phyloP scores from a whole-genome alignment of 2,113 vertebrate genomes.

The Grus americana region DNA sequence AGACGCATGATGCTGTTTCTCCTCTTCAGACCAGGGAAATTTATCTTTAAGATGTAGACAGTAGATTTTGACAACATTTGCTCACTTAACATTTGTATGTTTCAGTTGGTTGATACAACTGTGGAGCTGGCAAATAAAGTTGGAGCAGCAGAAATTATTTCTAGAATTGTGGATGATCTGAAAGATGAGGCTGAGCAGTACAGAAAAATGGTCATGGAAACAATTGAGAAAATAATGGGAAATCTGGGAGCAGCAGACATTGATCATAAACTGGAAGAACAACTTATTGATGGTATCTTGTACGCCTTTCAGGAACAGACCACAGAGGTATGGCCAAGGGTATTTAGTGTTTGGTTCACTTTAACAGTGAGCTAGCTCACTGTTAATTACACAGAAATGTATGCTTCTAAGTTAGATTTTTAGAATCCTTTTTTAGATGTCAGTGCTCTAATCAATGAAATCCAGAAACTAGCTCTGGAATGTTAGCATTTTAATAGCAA shows the following conservation, averaged over 20 bases:
- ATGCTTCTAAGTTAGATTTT: background rate
- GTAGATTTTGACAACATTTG: background rate
- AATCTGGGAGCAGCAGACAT: conserved; percentile 97
- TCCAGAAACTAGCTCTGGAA: background rate
- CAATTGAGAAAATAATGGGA: conserved; percentile 99
- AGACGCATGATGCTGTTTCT: background rate
- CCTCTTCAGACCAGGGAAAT: background rate
- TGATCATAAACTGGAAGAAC: conserved; percentile 98
- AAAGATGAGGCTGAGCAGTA: conserved; percentile 99
- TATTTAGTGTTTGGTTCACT: background rate
- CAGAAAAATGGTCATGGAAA: conserved; percentile 99
- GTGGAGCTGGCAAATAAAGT: conserved; percentile 99
- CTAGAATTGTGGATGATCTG: conserved; percentile 96
- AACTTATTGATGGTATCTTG: conserved; percentile 96
- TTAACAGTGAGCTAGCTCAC: background rate
- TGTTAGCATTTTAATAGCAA: background rate
- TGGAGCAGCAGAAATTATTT: conserved; percentile 97
- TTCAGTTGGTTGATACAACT: conserved; percentile 96
- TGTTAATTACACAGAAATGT: background rate
- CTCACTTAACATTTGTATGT: background rate
- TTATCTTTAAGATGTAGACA: background rate
- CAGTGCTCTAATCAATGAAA: background rate
- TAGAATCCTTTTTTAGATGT: background rate
- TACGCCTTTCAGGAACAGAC: conserved; percentile 99
- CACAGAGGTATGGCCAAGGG: conserved; percentile 84